Evolutionary conservation across 2,113 vertebrate genomes (phyloP).

Genomic region (Acinonyx jubatus): DNA sequence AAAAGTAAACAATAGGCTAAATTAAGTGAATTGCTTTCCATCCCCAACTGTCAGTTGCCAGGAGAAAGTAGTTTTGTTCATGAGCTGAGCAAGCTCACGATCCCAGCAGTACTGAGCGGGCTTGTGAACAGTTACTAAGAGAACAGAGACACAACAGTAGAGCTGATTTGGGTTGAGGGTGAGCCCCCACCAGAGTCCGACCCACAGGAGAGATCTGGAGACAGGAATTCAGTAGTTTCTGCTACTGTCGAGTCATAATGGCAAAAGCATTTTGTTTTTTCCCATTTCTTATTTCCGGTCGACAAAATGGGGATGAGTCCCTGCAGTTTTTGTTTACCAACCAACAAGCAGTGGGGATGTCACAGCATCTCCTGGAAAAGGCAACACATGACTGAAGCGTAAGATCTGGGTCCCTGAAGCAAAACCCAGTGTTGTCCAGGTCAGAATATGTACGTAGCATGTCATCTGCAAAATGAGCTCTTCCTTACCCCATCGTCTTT

Average conservation of each 20-base stretch:
- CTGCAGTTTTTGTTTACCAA: background rate
- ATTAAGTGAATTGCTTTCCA: slow-evolving; percentile 50
- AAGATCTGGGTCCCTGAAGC: background rate
- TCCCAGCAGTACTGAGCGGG: background rate
- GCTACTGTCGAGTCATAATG: background rate
- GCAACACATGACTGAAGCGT: background rate
- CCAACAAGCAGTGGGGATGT: background rate
- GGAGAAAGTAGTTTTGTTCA: slow-evolving; percentile 39
- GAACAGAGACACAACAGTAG: background rate
- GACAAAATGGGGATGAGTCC: background rate
- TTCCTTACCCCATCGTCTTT: background rate
- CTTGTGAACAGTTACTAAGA: background rate
- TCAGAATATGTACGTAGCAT: background rate
- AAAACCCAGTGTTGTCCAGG: background rate
- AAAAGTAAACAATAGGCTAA: slow-evolving; percentile 65
- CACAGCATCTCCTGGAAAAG: background rate
- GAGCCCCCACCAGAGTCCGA: background rate
- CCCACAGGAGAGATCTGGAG: background rate
- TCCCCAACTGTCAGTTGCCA: background rate
- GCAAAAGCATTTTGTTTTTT: background rate
- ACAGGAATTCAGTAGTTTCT: background rate
- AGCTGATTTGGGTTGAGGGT: background rate
- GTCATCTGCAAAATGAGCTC: background rate
- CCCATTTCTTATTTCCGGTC: background rate
- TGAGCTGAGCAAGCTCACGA: background rate